Evolutionary conservation across 2,888 invertebrate genomes (phyloP).

Genomic region (Aethes cnicana): DNA sequence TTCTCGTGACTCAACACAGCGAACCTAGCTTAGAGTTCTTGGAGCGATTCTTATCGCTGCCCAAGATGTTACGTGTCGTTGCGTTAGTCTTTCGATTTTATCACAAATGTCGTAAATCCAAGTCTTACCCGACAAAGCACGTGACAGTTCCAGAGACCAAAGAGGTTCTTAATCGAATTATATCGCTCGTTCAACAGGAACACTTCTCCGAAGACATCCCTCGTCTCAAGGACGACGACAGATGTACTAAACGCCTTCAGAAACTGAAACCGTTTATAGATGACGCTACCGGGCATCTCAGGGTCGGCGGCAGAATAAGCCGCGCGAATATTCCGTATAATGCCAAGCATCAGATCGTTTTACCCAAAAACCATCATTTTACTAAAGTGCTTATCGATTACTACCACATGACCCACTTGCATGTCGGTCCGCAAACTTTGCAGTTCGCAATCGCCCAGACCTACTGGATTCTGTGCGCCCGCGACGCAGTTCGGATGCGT

Average conservation of each 20-base stretch:
- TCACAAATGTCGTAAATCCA: background rate
- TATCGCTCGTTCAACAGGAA: background rate
- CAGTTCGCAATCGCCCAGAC: background rate
- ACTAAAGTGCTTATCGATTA: background rate
- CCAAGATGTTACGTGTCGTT: background rate
- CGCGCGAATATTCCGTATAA: background rate
- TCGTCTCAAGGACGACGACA: background rate
- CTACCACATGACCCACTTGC: background rate
- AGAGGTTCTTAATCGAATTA: background rate
- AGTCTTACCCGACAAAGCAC: background rate
- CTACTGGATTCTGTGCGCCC: background rate
- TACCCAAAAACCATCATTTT: constrained; percentile 3
- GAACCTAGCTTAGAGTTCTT: background rate
- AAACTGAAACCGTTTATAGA: constrained; percentile 1
- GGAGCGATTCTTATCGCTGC: background rate
- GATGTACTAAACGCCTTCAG: background rate
- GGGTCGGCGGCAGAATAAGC: constrained; percentile 6
- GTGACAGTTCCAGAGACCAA: background rate
- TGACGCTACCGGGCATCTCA: background rate
- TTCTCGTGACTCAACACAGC: background rate
- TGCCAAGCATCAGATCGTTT: constrained; percentile 8
- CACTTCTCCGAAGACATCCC: background rate
- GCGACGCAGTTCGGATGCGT: constrained; percentile 3
- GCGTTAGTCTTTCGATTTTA: background rate
- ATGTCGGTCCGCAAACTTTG: background rate